Base-by-base conservation (phyloP, 2,797 vertebrate genomes). In the Lagocephalus sceleratus region DNA sequence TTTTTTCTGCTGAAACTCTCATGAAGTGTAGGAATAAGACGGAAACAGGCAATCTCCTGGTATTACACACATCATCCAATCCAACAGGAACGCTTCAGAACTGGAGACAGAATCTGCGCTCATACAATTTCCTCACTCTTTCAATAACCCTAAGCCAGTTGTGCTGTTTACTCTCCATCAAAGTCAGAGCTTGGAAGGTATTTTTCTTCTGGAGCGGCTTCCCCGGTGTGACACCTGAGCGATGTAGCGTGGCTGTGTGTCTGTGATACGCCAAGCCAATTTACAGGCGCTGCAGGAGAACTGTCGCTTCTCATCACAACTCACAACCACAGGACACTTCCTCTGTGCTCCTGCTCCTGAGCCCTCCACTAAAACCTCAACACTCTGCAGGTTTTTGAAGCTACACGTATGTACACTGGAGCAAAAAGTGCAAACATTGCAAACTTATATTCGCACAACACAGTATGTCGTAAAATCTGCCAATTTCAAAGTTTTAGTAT, bases 241-340 rank as follows among this genome's bases (percentile, higher is more conserved):
- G 76, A 86, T 87, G 84, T 85, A 82, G 86, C 85, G 53, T 84
- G 83, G 84, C 87, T 89, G 87, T 78, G 85, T 86, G 84, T 85
- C 85, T 85, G 85, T 81, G 87, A 88, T 88, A 85, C 80, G 86
- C 87, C 84, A 84, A 83, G 78, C 84, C 83, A 87, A 88, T 87
- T 88, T 90, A 87, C 81, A 81, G 80, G 79, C 87, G 85, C 88
- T 3, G 58, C 87, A 69, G 87, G 87, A 89, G 83, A 73, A 75
- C 85, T 85, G 85, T 86, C 84, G 73, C 77, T 85, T 84, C 79
- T 76, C 82, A 81, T 85, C 85, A 83, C 78, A 81, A 73, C 79
- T 79, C 86, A 85, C 85, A 87, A 86, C 83, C 86, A 80, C 81
- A 74, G 84, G 84, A 83, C 82, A 78, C 85, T 82, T 79, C 78